phyloP scores from a whole-genome alignment of 2,797 vertebrate species.

The Columba guinea region DNA sequence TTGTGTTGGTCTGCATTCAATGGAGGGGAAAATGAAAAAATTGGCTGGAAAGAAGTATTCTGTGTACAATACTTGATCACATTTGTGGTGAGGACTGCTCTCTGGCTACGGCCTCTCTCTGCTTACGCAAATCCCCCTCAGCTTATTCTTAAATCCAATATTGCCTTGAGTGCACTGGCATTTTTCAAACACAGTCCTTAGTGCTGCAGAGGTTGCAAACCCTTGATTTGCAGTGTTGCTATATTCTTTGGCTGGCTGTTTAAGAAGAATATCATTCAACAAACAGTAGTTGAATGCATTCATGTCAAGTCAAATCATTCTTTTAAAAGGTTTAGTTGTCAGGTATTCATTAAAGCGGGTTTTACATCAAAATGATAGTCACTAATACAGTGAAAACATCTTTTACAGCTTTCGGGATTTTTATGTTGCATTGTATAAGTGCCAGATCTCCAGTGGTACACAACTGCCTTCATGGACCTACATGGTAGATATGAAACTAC shows the following conservation, averaged over 20 bases:
- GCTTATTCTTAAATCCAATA: neutral
- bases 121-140: neutral
- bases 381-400: slow-evolving; percentile 74
- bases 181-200: accelerated
- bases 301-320: slow-evolving; percentile 73
- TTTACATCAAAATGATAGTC: slow-evolving; percentile 77
- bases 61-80: neutral
- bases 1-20: accelerated
- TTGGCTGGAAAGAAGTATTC: neutral
- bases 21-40: neutral
- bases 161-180: neutral
- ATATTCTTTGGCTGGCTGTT: slow-evolving; percentile 58
- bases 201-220: neutral
- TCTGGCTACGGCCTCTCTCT: neutral
- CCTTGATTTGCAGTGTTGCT: neutral
- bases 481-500: accelerated
- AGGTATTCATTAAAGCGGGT: slow-evolving; percentile 78
- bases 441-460: neutral
- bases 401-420: slow-evolving; percentile 49
- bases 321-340: slow-evolving; percentile 74
- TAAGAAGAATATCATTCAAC: slow-evolving; percentile 62
- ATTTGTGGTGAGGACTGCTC: neutral
- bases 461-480: neutral
- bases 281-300: slow-evolving; percentile 73
- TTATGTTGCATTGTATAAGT: neutral